phyloP scores from a whole-genome alignment of 2,113 vertebrate species.

The Climacteris rufus region DNA sequence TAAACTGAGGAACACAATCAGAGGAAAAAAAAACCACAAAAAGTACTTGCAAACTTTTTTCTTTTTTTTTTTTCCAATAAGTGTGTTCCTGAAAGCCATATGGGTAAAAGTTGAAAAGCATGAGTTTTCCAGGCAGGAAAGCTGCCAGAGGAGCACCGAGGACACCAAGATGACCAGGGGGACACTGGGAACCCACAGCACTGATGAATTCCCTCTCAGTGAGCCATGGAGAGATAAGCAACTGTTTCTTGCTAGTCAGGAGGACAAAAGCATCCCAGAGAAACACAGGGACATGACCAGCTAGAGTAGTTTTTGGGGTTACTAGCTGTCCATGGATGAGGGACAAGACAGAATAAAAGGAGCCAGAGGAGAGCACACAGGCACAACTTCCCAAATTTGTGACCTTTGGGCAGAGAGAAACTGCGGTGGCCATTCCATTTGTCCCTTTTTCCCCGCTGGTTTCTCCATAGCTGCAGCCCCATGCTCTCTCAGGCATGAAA shows the following conservation, averaged over 20 bases:
- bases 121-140: neutral
- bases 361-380: neutral
- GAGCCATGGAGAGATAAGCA: rapidly evolving
- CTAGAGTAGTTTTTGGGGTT: neutral
- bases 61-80: neutral
- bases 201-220: neutral
- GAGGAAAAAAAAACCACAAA: neutral
- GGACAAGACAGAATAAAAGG: neutral
- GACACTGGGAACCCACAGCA: neutral
- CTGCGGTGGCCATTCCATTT: neutral
- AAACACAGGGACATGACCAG: neutral
- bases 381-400: rapidly evolving
- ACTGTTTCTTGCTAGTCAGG: neutral
- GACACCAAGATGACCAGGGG: neutral
- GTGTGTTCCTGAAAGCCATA: neutral
- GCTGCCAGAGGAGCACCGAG: neutral
- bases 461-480: neutral
- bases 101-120: neutral
- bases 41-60: neutral
- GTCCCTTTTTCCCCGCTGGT: neutral
- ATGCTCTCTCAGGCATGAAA: rapidly evolving
- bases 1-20: neutral
- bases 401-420: neutral
- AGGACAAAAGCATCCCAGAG: neutral
- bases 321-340: neutral